phyloP scores from a whole-genome alignment of 1,140 invertebrate species.

The Cydia amplana region DNA sequence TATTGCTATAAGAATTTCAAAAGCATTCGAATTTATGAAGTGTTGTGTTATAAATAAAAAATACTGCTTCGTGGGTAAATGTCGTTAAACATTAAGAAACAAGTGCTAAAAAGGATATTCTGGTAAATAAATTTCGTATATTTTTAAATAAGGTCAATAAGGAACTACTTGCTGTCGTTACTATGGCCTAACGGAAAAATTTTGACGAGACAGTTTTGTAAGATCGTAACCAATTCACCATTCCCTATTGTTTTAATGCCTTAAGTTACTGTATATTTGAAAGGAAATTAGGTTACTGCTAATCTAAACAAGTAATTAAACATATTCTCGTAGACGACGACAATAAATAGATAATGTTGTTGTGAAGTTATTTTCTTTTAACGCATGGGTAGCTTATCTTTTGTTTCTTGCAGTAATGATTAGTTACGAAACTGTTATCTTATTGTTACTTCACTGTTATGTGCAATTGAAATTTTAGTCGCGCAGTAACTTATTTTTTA shows the following conservation, averaged over 20 bases:
- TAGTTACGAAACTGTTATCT: conserved; percentile 25
- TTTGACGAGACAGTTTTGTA: not conserved
- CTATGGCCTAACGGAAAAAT: not conserved
- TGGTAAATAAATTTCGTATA: not conserved
- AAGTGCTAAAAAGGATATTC: conserved; percentile 2
- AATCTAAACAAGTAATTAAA: not conserved
- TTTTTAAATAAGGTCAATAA: not conserved
- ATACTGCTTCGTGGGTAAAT: conserved; percentile 24
- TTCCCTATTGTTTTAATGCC: not conserved
- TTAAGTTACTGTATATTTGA: not conserved
- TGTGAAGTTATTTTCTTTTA: not conserved
- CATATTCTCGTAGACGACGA: not conserved
- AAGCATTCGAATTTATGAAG: not conserved
- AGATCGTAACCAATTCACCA: not conserved
- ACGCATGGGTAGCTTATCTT: conserved; percentile 18
- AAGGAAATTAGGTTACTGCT: not conserved
- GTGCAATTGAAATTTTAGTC: conserved; percentile 25
- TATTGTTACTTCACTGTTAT: conserved; percentile 27
- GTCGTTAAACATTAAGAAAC: conserved; percentile 26
- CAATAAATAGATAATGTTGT: not conserved
- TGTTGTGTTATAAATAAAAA: conserved; percentile 18
- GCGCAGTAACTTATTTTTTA: not conserved
- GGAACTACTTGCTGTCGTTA: not conserved
- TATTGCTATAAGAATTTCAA: not conserved
- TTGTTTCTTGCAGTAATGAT: conserved; percentile 29